Evolutionary conservation across 2,888 invertebrate species (phyloP).

Genomic region (Hirtodrosophila confusa): DNA sequence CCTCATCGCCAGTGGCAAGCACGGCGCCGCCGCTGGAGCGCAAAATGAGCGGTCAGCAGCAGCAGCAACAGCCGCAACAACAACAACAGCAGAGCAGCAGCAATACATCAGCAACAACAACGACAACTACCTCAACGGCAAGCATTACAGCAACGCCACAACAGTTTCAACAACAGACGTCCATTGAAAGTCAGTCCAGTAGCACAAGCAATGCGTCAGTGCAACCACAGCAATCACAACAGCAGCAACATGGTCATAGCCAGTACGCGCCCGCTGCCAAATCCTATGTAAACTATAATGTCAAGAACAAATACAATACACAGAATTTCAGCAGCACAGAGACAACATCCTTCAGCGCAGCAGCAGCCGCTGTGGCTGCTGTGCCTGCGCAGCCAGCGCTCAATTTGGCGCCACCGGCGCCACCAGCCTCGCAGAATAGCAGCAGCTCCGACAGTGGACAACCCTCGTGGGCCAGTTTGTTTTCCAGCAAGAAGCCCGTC

Average conservation of each 20-base stretch:
- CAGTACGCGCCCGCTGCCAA: conserved; percentile 40
- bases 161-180: conserved; percentile 75
- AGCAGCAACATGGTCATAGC: conserved; percentile 27
- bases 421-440: conserved; percentile 70
- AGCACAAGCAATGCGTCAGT: conserved; percentile 46
- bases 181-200: conserved; percentile 48
- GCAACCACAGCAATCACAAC: conserved; percentile 30
- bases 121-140: conserved; percentile 84
- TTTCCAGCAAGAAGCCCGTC: conserved; percentile 86
- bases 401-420: conserved; percentile 82
- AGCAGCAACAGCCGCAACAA: conserved; percentile 27
- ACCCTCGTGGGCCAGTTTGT: conserved; percentile 89
- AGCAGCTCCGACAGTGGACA: conserved; percentile 54
- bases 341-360: conserved; percentile 42
- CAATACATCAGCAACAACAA: conserved; percentile 76
- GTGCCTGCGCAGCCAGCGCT: conserved; percentile 57
- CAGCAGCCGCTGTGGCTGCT: conserved; percentile 35
- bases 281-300: conserved; percentile 50
- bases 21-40: conserved; percentile 85
- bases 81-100: conserved; percentile 29
- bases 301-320: conserved; percentile 52
- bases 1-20: conserved; percentile 85
- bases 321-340: conserved; percentile 23
- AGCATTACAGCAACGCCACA: conserved; percentile 84
- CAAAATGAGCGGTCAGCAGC: conserved; percentile 77